These are phyloP conservation scores for Hemiprocne comata DNA, from an alignment of 2,113 vertebrate species.

Conservation along the genomic window DNA sequence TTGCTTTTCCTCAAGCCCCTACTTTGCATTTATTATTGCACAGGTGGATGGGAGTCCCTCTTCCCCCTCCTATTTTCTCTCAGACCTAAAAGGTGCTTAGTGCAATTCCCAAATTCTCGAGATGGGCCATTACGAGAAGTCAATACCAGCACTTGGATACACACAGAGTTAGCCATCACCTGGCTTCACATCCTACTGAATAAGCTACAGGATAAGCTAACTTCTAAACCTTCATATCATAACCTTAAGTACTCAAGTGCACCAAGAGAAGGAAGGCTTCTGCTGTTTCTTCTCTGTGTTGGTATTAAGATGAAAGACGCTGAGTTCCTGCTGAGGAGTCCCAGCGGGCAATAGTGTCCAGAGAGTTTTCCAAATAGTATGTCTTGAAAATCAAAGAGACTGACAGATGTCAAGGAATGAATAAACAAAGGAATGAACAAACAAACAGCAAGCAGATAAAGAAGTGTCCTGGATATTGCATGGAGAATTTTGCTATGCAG, in stretches of 20 bases:
- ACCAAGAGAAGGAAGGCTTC: neutral
- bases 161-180: neutral
- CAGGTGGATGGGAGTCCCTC: neutral
- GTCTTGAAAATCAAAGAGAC: neutral
- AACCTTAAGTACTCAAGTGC: neutral
- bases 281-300: neutral
- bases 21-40: neutral
- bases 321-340: neutral
- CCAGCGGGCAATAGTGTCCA: neutral
- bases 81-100: neutral
- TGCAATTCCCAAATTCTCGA: neutral
- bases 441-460: neutral
- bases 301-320: neutral
- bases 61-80: neutral
- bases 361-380: neutral
- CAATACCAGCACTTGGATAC: neutral
- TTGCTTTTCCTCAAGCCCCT: neutral
- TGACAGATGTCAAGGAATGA: neutral
- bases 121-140: neutral
- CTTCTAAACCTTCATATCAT: neutral
- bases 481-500: neutral
- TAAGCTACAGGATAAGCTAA: neutral
- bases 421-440: neutral
- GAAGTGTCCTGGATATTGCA: neutral
- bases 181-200: neutral